Percentiles rank a stretch among this genome's conserved stretches.
Evolutionary conservation across 1,140 invertebrate genomes (phyloP).

Genomic region (honey bee (Apis mellifera)): Amel_HAv3.1 CM009937.2:9224501-9225000

Average conservation of each 20-base stretch:
- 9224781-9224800: constrained; percentile 59
- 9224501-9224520: too few relatives aligned
- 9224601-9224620: too few relatives aligned
- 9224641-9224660: too few relatives aligned
- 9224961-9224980: constrained; percentile 32
- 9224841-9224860: constrained; percentile 48
- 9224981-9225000: constrained; percentile 64
- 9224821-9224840: constrained; percentile 48
- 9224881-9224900: constrained; percentile 65
- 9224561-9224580: too few relatives aligned
- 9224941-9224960: constrained; percentile 15
- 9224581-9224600: too few relatives aligned
- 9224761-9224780: constrained; percentile 39
- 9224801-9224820: constrained; percentile 48
- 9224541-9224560: too few relatives aligned
- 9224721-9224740: background rate
- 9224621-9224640: too few relatives aligned
- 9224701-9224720: too few relatives aligned
- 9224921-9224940: constrained; percentile 68
- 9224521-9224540: too few relatives aligned
- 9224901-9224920: constrained; percentile 65
- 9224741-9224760: background rate
- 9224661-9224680: too few relatives aligned
- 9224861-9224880: constrained; percentile 63
- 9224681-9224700: too few relatives aligned